Conservation (phyloP, 2,113 vertebrate genomes). For the Paramormyrops kingsleyae region DNA sequence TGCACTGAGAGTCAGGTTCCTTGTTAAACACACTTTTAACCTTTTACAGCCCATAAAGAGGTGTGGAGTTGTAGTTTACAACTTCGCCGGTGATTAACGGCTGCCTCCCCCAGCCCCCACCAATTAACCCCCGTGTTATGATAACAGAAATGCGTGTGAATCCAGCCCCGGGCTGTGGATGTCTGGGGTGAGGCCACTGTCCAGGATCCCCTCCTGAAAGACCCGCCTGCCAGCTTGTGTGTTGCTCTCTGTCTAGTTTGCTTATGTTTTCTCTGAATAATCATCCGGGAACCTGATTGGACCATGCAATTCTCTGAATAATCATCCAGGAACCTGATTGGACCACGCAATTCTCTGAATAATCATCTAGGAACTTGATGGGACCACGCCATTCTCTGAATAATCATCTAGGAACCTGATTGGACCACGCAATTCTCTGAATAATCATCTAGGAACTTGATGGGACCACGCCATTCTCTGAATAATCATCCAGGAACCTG, state of each 20-base stretch:
- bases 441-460: no score
- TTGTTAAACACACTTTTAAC: conserved; percentile 22
- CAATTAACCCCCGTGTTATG: conserved; percentile 14
- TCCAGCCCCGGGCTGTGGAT: neutral
- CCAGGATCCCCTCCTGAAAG: neutral
- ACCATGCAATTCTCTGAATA: neutral
- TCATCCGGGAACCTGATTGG: neutral
- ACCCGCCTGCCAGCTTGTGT: neutral
- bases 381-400: neutral
- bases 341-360: neutral
- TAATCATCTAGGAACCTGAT: neutral
- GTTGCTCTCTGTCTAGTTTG: neutral
- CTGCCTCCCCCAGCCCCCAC: neutral
- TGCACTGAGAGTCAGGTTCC: neutral
- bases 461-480: no score
- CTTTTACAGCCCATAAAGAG: conserved; percentile 19
- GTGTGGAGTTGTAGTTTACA: conserved; percentile 7
- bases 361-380: neutral
- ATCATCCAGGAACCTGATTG: neutral
- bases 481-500: no score
- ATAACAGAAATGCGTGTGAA: neutral
- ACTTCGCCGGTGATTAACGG: conserved; percentile 3
- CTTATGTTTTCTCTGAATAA: neutral
- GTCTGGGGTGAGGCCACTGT: neutral
- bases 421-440: neutral